Conservation (phyloP, 2,888 invertebrate species). For the Dascillus cervinus region DNA sequence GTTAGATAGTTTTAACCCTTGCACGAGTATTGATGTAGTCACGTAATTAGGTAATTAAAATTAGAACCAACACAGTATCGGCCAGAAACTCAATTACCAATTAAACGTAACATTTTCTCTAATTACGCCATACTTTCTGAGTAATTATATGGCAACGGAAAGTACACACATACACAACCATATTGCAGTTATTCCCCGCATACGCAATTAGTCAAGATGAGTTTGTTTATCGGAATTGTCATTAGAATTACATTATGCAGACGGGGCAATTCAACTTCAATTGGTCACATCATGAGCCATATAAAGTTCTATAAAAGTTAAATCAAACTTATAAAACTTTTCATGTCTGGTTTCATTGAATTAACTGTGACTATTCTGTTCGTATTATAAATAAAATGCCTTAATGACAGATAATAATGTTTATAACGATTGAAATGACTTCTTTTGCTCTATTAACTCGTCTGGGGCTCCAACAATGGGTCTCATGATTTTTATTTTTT, state of each 20-base stretch:
- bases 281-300: slow-evolving; percentile 18
- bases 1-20: too few relatives aligned
- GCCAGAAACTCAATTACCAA: slow-evolving; percentile 49
- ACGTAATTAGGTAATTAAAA: slow-evolving; percentile 50
- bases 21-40: slow-evolving; percentile 33
- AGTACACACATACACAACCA: slow-evolving; percentile 12
- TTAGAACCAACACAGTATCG: slow-evolving; percentile 45
- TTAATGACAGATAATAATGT: too few relatives aligned
- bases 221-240: slow-evolving; percentile 20
- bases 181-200: slow-evolving; percentile 8
- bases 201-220: slow-evolving; percentile 17
- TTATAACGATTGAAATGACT: too few relatives aligned
- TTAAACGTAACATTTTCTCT: slow-evolving; percentile 49
- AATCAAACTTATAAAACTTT: slow-evolving; percentile 5
- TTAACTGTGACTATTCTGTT: slow-evolving; percentile 10
- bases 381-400: slow-evolving; percentile 6
- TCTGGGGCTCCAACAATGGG: too few relatives aligned
- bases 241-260: slow-evolving; percentile 23
- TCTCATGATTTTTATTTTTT: too few relatives aligned
- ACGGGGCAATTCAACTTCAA: slow-evolving; percentile 21
- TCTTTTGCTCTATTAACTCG: too few relatives aligned
- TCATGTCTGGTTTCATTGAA: slow-evolving; percentile 12
- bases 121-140: slow-evolving; percentile 46
- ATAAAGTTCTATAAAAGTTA: slow-evolving; percentile 18
- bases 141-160: slow-evolving; percentile 40